Evolutionary conservation across 1,140 invertebrate genomes (phyloP).

Genomic region (Mactra quadrangularis): DNA sequence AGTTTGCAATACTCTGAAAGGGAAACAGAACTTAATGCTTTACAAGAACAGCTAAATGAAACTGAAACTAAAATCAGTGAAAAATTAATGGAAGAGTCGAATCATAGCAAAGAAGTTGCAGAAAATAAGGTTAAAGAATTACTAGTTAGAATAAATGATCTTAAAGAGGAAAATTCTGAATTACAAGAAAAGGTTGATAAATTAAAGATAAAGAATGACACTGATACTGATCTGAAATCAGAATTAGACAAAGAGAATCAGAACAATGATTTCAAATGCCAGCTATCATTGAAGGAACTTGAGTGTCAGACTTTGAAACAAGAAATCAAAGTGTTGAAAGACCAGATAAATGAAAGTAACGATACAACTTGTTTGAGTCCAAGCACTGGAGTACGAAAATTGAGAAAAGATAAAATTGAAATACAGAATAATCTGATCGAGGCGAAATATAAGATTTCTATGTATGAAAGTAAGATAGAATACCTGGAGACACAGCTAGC

Average conservation of each 20-base stretch:
- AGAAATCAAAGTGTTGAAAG: slow-evolving; percentile 43
- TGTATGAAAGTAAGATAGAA: slow-evolving; percentile 22
- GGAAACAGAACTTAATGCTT: too few relatives aligned
- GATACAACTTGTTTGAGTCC: slow-evolving; percentile 38
- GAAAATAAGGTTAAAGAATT: neutral
- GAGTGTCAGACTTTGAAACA: slow-evolving; percentile 27
- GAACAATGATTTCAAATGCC: slow-evolving; percentile 25
- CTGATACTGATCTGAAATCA: neutral
- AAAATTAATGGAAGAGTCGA: too few relatives aligned
- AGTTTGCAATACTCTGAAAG: too few relatives aligned
- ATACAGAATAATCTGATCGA: slow-evolving; percentile 44
- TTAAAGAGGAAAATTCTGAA: neutral
- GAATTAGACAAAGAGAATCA: slow-evolving; percentile 20
- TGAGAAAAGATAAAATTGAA: slow-evolving; percentile 56
- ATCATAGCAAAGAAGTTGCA: too few relatives aligned
- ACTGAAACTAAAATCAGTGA: too few relatives aligned
- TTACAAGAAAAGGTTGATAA: neutral
- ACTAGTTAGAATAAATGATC: neutral
- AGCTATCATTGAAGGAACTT: slow-evolving; percentile 24
- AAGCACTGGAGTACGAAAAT: slow-evolving; percentile 15
- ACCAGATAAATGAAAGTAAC: slow-evolving; percentile 25
- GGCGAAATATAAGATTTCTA: slow-evolving; percentile 21
- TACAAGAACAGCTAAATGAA: too few relatives aligned
- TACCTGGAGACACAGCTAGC: slow-evolving; percentile 24
- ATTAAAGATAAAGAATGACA: neutral